These are phyloP conservation scores for Eretmochelys imbricata DNA, from an alignment of 2,113 vertebrate genomes.

Conservation along the genomic window DNA sequence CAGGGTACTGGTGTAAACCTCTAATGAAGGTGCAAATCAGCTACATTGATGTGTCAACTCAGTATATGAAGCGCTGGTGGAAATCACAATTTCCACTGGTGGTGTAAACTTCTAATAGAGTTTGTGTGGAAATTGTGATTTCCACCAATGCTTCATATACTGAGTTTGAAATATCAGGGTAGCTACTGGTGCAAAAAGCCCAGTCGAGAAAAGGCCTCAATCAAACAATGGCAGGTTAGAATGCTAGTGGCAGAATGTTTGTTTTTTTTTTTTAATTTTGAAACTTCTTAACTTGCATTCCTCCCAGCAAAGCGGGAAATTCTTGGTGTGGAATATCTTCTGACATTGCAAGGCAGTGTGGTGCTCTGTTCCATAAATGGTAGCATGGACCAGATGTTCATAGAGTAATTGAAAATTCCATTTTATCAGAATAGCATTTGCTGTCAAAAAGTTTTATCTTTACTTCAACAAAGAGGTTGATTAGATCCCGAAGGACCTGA, in stretches of 20 bases:
- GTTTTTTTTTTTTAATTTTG: rapidly evolving
- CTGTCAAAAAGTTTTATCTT: constrained; percentile 87
- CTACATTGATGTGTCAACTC: neutral
- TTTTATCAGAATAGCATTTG: constrained; percentile 83
- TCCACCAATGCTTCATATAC: rapidly evolving
- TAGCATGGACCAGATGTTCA: constrained; percentile 77
- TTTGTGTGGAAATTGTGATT: neutral
- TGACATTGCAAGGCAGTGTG: constrained; percentile 44
- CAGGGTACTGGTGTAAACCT: rapidly evolving
- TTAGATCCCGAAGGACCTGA: constrained; percentile 80
- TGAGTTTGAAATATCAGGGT: rapidly evolving
- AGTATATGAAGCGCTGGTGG: neutral
- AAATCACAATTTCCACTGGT: neutral
- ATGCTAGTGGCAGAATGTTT: rapidly evolving
- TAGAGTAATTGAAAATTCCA: constrained; percentile 84
- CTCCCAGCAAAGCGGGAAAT: constrained; percentile 11
- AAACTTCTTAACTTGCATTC: neutral
- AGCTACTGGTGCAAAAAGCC: neutral
- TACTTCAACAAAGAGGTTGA: constrained; percentile 84
- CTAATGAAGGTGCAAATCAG: neutral
- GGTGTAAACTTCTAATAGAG: rapidly evolving
- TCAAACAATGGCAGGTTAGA: rapidly evolving
- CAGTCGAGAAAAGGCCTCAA: rapidly evolving
- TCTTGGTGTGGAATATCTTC: constrained; percentile 63
- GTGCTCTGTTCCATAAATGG: constrained; percentile 57